Evolutionary conservation across 30 jellyfish, hydroid and myxozoan genomes (phyloP), one percentile per base, ranked within the genome.

Genomic region (Nemopilema nomurai): DNA sequence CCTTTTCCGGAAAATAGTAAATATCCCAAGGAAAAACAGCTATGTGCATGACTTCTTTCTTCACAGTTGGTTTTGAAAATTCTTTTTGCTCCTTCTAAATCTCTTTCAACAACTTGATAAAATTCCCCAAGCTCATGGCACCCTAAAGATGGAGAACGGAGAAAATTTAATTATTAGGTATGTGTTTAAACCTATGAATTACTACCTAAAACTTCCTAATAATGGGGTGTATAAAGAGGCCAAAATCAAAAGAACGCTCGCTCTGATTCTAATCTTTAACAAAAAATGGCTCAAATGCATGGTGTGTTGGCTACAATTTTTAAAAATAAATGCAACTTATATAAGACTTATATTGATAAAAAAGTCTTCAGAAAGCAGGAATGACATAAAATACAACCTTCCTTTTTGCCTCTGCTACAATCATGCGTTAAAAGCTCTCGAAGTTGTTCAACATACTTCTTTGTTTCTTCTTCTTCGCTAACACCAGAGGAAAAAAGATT

Each of bases 81-180:
- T 23, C 67, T 32, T 33, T 49, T 51, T 74, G 97, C 97, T 53
- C 51, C 72, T 23, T 73, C 90, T 7, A 21, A n/a, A 52, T 89
- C 31, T 21, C 71, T 33, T 73, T 80, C 90, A 23, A 89, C 97
- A 20, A 89, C 87, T 75, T 80, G 91, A 74, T 77, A 89, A 70
- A 89, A 89, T 62, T 89, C 97, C 13, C 92, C 97, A 33, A 89
- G 86, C 63, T 89, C 92, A 68, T 89, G 97, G 53, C 97, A 89
- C 1, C 92, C 97, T 89, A 70, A 18, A 52, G 18, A 53, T 62
- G 27, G 8, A 41, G 23, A 72, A 72, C 20, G 4, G n/a, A 70
- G 30, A 16, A 28, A 20, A 51, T 9, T 51, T 20, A 51, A 51
- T 51, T 51, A 51, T 51, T 20, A n/a, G n/a, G n/a, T n/a, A n/a